These are phyloP conservation scores for Phoxinus dragarum DNA, from an alignment of 2,797 vertebrate species.

Conservation along the genomic window DNA sequence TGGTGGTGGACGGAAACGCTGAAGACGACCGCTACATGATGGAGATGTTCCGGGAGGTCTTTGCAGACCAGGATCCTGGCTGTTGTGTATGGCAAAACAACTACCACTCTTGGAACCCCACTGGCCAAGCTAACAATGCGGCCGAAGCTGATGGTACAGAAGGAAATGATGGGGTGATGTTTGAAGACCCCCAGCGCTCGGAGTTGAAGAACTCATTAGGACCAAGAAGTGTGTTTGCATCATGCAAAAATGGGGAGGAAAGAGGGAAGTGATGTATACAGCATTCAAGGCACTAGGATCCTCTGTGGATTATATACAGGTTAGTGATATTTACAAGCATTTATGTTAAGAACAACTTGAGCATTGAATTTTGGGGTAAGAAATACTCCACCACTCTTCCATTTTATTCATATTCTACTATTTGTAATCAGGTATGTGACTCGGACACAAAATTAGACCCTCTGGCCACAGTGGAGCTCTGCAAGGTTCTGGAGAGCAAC, in stretches of 20 bases:
- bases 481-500: slow-evolving; percentile 86
- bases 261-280: slow-evolving; percentile 92
- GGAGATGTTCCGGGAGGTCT: slow-evolving; percentile 88
- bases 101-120: slow-evolving; percentile 79
- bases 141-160: background rate
- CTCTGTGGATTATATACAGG: slow-evolving; percentile 89
- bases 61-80: slow-evolving; percentile 81
- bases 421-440: slow-evolving; percentile 84
- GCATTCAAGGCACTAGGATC: slow-evolving; percentile 87
- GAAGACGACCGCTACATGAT: slow-evolving; percentile 88
- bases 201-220: slow-evolving; percentile 84
- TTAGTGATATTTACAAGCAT: slow-evolving; percentile 51
- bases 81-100: slow-evolving; percentile 85
- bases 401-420: background rate
- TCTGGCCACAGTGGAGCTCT: slow-evolving; percentile 84
- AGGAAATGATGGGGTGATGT: slow-evolving; percentile 55
- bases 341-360: background rate
- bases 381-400: background rate
- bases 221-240: slow-evolving; percentile 84
- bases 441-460: slow-evolving; percentile 89
- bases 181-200: slow-evolving; percentile 75
- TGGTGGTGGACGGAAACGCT: slow-evolving; percentile 89
- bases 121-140: slow-evolving; percentile 36
- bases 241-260: slow-evolving; percentile 92
- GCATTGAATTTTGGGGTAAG: background rate